Evolutionary conservation across 2,888 invertebrate genomes (phyloP).

Genomic region (Orgyia antiqua): DNA sequence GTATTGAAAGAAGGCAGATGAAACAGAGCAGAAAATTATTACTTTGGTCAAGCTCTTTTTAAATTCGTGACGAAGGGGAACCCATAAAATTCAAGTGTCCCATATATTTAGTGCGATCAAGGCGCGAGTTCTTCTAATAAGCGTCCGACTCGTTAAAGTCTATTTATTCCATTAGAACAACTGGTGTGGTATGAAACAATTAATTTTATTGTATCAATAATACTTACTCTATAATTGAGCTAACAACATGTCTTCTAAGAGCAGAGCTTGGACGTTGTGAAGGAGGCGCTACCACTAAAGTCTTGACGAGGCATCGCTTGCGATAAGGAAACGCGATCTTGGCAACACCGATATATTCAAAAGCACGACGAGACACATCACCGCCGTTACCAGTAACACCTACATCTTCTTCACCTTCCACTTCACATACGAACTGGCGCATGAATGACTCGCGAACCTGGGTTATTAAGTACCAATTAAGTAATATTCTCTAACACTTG

Average conservation of each 20-base stretch:
- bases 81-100: too few relatives aligned
- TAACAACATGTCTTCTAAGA: constrained; percentile 88
- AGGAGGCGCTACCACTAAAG: constrained; percentile 89
- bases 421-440: constrained; percentile 96
- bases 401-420: constrained; percentile 87
- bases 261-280: constrained; percentile 88
- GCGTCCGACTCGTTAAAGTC: too few relatives aligned
- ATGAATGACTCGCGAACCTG: constrained; percentile 98
- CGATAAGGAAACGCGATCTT: constrained; percentile 80
- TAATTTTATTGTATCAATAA: too few relatives aligned
- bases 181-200: too few relatives aligned
- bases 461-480: not conserved
- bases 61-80: too few relatives aligned
- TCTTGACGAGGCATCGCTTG: constrained; percentile 89
- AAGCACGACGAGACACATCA: constrained; percentile 54
- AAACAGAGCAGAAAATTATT: too few relatives aligned
- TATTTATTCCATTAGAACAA: too few relatives aligned
- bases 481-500: not conserved
- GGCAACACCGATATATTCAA: constrained; percentile 60
- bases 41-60: too few relatives aligned
- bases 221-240: constrained; percentile 90
- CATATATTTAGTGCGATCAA: too few relatives aligned
- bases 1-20: too few relatives aligned
- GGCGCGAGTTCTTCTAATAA: too few relatives aligned
- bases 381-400: constrained; percentile 20